Evolutionary conservation across 2,797 vertebrate genomes (phyloP).

Genomic region (Brachymystax lenok): DNA sequence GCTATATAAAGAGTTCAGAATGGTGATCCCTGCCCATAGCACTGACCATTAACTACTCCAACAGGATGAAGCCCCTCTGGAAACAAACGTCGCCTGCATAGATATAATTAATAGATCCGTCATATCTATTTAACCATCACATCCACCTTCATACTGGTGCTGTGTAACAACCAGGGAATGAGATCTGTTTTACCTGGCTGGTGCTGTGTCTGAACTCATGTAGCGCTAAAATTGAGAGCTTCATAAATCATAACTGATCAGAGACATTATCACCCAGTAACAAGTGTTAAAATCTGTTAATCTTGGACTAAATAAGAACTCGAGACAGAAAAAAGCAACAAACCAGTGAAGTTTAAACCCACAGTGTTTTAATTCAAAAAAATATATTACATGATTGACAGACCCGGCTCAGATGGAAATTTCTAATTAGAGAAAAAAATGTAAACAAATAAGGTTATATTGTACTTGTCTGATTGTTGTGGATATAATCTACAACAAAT

Average conservation of each 20-base stretch:
- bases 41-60: constrained; percentile 1
- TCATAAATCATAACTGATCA: background rate
- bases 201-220: background rate
- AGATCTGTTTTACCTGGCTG: background rate
- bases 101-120: no score
- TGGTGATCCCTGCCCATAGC: background rate
- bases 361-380: constrained; percentile 73
- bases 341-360: constrained; percentile 60
- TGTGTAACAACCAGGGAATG: background rate
- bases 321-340: background rate
- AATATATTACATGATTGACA: constrained; percentile 74
- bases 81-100: background rate
- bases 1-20: background rate
- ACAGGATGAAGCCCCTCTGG: background rate
- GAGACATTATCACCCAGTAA: background rate
- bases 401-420: constrained; percentile 68
- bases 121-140: no score
- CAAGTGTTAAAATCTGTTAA: background rate
- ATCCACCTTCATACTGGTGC: no score
- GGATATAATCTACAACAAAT: constrained; percentile 20
- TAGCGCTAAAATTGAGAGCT: background rate
- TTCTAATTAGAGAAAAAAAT: constrained; percentile 47
- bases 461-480: constrained; percentile 42
- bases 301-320: background rate
- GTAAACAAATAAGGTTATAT: constrained; percentile 42